Evolutionary conservation across 2,888 invertebrate species (phyloP), one percentile per base, ranked within the genome.

Genomic region (Drosophila gaucha): DNA sequence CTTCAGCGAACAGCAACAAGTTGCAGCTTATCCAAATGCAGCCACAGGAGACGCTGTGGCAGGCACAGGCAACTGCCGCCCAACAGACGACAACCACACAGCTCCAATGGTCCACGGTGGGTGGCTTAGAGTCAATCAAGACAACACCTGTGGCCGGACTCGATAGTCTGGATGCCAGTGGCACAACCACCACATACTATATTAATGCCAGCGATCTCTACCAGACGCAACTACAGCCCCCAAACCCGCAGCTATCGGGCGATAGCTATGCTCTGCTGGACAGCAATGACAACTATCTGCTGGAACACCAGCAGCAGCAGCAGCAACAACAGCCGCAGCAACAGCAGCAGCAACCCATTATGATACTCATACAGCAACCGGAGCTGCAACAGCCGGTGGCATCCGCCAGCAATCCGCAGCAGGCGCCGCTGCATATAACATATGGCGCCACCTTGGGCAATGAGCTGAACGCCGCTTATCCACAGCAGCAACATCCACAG

Each of bases 171-270:
- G 41, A 59, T 1, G 39, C 50, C 16, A 50, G 24, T 20, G 31
- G 5, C 43, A 22, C 82, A 12, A 85, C 86, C 10, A 89, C 89
- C 1, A n/a, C n/a, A n/a, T 89, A 89, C 55, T 89, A 89, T 26
- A 89, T 89, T n/a, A 86, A 75, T 47, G 70, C 88, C 26, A 50
- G 64, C 51, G 88, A 89, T 65, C 63, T 89, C 20, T 88, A 89
- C 58, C 87, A 84, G 55, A 63, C 78, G 16, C 76, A 75, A n/a
- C 18, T 52, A 9, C 73, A 43, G 22, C 64, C 60, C 24, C 67
- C 51, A 24, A 26, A 38, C 10, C 4, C 44, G 8, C 56, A 16
- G 16, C 30, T 50, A 35, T 0, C 65, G 12, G 22, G 16, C 36
- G 80, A 84, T 3, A 51, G 65, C 2, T 80, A 77, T 24, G 44